phyloP scores from a whole-genome alignment of 2,113 vertebrate genomes.

The Myrmecobius fasciatus region DNA sequence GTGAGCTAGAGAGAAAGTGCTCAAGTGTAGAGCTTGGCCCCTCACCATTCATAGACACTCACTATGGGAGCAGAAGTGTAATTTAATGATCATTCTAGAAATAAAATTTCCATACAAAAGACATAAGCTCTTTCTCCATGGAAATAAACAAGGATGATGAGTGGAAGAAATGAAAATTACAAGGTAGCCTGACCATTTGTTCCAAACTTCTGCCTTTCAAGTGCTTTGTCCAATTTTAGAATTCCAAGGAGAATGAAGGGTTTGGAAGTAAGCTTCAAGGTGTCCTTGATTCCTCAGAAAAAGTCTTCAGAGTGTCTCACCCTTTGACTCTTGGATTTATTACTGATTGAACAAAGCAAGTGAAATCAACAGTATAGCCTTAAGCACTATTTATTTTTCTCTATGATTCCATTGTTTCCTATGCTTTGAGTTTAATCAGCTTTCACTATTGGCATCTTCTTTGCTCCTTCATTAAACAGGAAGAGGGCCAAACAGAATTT shows the following conservation, averaged over 20 bases:
- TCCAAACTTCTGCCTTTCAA: neutral
- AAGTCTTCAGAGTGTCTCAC: neutral
- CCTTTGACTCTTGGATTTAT: neutral
- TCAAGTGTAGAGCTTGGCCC: neutral
- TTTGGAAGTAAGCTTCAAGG: neutral
- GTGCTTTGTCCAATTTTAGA: neutral
- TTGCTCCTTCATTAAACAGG: neutral
- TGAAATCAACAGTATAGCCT: neutral
- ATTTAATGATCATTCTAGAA: neutral
- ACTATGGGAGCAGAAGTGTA: neutral
- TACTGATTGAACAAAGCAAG: neutral
- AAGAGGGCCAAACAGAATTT: neutral
- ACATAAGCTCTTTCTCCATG: neutral
- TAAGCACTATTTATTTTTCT: neutral
- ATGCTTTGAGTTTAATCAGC: neutral
- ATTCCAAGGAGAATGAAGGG: neutral
- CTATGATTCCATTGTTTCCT: neutral
- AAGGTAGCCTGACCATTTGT: neutral
- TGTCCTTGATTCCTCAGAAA: neutral
- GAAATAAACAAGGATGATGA: neutral
- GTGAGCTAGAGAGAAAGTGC: neutral
- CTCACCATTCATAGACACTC: neutral
- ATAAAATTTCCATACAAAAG: slow-evolving; percentile 20
- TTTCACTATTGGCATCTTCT: neutral
- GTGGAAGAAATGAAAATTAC: neutral